phyloP scores from a whole-genome alignment of 1,140 invertebrate species.

The Hyposmocoma kahamanoa region DNA sequence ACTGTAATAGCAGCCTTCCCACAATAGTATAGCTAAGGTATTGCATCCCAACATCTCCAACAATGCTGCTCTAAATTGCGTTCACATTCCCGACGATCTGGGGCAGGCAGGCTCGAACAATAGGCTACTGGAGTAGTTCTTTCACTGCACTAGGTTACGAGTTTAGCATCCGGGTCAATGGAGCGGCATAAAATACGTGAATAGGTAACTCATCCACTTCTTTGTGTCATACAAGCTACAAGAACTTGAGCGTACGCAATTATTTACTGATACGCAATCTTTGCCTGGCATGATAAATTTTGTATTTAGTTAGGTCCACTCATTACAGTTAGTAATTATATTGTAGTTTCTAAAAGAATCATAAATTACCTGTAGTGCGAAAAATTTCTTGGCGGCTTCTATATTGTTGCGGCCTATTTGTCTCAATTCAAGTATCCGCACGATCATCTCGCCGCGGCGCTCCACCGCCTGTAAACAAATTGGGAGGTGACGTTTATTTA shows the following conservation, averaged over 20 bases:
- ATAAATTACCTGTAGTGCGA: constrained; percentile 77
- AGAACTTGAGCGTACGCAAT: too few relatives aligned
- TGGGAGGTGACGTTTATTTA: too few relatives aligned
- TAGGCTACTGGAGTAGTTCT: constrained; percentile 48
- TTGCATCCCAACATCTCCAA: constrained; percentile 39
- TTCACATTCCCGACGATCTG: constrained; percentile 57
- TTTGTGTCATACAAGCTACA: too few relatives aligned
- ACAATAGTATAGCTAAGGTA: constrained; percentile 22
- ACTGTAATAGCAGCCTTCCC: too few relatives aligned
- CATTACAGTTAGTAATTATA: too few relatives aligned
- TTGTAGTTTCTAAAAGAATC: too few relatives aligned
- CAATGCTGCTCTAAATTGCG: constrained; percentile 59
- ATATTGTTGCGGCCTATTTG: constrained; percentile 88
- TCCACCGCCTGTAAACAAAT: constrained; percentile 83
- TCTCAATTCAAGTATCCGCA: constrained; percentile 89
- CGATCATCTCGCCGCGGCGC: constrained; percentile 94
- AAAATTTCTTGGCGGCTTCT: constrained; percentile 88
- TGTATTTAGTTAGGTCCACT: too few relatives aligned
- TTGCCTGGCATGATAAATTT: too few relatives aligned
- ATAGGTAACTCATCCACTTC: too few relatives aligned
- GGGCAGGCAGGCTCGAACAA: constrained; percentile 46
- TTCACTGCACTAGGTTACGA: constrained; percentile 46
- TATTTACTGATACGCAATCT: too few relatives aligned
- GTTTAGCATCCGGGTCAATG: constrained; percentile 52
- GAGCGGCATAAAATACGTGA: constrained; percentile 39